These are phyloP conservation scores for Poecilia picta DNA, from an alignment of 2,797 vertebrate genomes.

Conservation along the genomic window DNA sequence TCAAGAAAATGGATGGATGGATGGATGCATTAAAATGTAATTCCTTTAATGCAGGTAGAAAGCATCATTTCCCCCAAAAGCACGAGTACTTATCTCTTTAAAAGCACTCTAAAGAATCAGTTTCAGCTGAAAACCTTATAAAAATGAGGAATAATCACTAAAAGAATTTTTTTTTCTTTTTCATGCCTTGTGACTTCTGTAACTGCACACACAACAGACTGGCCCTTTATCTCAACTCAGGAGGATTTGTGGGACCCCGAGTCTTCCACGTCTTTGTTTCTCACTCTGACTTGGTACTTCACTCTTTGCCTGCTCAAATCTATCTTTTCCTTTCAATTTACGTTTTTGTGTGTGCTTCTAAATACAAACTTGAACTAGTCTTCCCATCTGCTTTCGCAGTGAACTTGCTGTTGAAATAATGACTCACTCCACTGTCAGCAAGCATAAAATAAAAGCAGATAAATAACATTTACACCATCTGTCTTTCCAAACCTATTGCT, in stretches of 20 bases:
- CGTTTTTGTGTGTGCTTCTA: constrained; percentile 14
- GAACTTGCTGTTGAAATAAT: constrained; percentile 51
- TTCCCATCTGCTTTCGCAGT: constrained; percentile 32
- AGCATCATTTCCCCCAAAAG: not conserved
- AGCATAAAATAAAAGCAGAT: constrained; percentile 6
- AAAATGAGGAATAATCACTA: not conserved
- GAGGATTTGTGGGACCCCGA: not conserved
- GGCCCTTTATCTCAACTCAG: not conserved
- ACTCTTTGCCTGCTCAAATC: not conserved
- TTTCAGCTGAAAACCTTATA: not conserved
- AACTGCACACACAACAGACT: not conserved
- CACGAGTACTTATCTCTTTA: not conserved
- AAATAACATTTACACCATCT: not conserved
- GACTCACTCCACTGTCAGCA: constrained; percentile 52
- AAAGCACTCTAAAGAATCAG: not conserved
- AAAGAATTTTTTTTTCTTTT: not conserved
- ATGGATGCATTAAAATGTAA: not conserved
- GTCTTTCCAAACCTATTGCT: not conserved
- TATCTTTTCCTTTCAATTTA: constrained; percentile 2
- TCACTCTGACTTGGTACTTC: not conserved
- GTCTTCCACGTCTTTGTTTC: not conserved
- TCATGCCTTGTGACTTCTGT: not conserved
- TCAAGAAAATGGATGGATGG: too few species aligned
- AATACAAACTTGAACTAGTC: constrained; percentile 15
- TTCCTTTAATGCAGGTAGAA: not conserved